Percentiles rank a stretch among this genome's conserved stretches.
Conservation (phyloP, 2,888 invertebrate genomes). For the Diadegma fenestrale region DNA sequence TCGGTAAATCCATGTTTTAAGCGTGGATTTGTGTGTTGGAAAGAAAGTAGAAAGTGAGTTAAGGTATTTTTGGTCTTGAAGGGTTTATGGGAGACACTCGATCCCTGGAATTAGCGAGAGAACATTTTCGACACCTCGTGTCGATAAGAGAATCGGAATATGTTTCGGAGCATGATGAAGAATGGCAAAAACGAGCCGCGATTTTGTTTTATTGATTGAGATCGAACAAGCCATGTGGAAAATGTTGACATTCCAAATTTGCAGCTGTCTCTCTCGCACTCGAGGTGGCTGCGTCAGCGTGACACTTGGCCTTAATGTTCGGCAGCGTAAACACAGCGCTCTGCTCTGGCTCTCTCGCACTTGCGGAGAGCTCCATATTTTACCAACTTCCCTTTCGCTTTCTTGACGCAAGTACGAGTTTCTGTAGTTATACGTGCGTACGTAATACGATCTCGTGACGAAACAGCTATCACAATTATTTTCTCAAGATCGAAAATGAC, state of each 20-base stretch:
- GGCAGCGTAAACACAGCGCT: background rate
- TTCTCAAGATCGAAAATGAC: background rate
- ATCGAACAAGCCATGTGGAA: background rate
- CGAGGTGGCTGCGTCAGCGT: background rate
- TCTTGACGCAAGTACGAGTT: slow-evolving; percentile 20
- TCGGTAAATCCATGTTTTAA: slow-evolving; percentile 6
- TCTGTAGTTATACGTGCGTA: background rate
- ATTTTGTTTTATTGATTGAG: background rate
- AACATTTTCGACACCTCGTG: background rate
- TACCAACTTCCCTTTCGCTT: slow-evolving; percentile 27
- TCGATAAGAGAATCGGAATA: background rate
- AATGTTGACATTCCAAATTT: background rate
- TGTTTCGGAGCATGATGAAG: background rate
- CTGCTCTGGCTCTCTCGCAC: slow-evolving; percentile 7
- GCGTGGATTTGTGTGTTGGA: background rate
- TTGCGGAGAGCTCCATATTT: background rate
- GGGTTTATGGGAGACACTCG: background rate
- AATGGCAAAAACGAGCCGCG: background rate
- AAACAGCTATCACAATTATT: slow-evolving; percentile 17
- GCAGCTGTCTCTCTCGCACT: background rate
- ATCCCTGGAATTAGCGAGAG: background rate
- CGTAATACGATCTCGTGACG: slow-evolving; percentile 8
- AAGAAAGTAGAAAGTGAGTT: slow-evolving; percentile 22
- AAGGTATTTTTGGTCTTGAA: background rate
- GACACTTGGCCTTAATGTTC: slow-evolving; percentile 7